Evolutionary conservation across 1,140 invertebrate genomes (phyloP).

Genomic region (Leptinotarsa lineolata): DNA sequence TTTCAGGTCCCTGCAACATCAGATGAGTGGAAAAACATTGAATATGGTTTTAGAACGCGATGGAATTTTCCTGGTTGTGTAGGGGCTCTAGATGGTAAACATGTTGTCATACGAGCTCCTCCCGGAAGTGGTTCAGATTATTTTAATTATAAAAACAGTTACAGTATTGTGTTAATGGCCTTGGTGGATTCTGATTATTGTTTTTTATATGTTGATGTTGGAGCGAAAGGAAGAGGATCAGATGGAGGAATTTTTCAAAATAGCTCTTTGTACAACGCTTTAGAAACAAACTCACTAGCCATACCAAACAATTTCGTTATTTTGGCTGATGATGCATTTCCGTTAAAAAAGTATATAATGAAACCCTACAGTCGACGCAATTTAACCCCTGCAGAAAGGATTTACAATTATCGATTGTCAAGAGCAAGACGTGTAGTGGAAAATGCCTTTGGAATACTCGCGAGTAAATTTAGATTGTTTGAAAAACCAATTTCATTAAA

Average conservation of each 20-base stretch:
- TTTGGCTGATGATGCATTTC: constrained; percentile 60
- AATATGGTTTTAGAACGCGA: constrained; percentile 40
- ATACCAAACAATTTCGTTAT: constrained; percentile 45
- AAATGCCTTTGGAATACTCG: constrained; percentile 50
- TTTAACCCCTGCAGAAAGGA: neutral
- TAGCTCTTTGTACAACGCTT: constrained; percentile 16
- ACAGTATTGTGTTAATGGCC: constrained; percentile 56
- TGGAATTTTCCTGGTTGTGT: constrained; percentile 55
- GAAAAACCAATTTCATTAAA: constrained; percentile 28
- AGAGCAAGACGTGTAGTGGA: constrained; percentile 48
- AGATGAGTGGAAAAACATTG: constrained; percentile 29
- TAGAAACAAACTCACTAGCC: constrained; percentile 5
- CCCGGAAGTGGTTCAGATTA: constrained; percentile 36
- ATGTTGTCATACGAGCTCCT: constrained; percentile 19
- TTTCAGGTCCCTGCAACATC: constrained; percentile 22
- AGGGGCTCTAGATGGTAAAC: constrained; percentile 57
- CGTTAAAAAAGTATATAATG: constrained; percentile 55
- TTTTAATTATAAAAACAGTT: constrained; percentile 57
- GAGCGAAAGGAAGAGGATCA: constrained; percentile 54
- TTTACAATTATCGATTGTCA: constrained; percentile 57
- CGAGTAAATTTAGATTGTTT: constrained; percentile 29
- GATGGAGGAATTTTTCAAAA: constrained; percentile 45
- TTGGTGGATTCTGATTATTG: constrained; percentile 55
- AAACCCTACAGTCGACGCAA: constrained; percentile 52
- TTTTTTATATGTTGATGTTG: constrained; percentile 56